A percentile compares a stretch with the other conserved stretches of the same genome.
These are phyloP conservation scores for Antedon mediterranea DNA, from an alignment of 53 echinoderm and acorn worm species.

Conservation along the genomic window DNA sequence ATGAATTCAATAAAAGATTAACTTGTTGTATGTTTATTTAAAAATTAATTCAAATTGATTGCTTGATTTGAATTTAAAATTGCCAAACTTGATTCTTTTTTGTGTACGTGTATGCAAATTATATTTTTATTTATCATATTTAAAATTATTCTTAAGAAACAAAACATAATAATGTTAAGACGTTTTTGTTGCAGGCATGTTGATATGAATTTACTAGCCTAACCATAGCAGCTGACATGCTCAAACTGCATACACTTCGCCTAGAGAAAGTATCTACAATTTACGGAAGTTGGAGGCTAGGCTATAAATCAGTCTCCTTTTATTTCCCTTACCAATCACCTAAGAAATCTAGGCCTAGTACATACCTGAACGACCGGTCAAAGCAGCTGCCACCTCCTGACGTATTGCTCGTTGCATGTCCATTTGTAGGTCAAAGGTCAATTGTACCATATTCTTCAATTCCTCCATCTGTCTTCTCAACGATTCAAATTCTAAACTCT, in stretches of 20 bases:
- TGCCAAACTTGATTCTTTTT: too few relatives aligned
- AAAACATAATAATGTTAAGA: too few relatives aligned
- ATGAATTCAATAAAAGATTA: too few relatives aligned
- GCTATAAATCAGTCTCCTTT: not conserved
- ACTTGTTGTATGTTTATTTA: too few relatives aligned
- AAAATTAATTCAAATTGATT: too few relatives aligned
- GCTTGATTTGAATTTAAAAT: too few relatives aligned
- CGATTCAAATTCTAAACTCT: constrained; percentile 45
- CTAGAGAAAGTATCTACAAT: not conserved
- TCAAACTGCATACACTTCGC: not conserved
- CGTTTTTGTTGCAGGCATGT: not conserved
- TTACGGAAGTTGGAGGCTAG: not conserved
- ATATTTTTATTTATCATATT: too few relatives aligned
- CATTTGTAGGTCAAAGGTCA: constrained; percentile 87
- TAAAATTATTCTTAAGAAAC: too few relatives aligned
- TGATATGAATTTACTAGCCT: not conserved
- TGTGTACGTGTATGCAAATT: too few relatives aligned
- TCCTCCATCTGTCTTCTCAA: constrained; percentile 55
- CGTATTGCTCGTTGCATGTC: constrained; percentile 89
- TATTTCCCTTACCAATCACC: not conserved
- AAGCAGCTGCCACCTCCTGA: constrained; percentile 87
- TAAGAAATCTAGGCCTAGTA: not conserved
- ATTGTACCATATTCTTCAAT: constrained; percentile 71
- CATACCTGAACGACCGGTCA: constrained; percentile 24
- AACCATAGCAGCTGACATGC: not conserved